Base-by-base conservation (phyloP, 2,888 invertebrate genomes). In the Dynastes hyllus region DNA sequence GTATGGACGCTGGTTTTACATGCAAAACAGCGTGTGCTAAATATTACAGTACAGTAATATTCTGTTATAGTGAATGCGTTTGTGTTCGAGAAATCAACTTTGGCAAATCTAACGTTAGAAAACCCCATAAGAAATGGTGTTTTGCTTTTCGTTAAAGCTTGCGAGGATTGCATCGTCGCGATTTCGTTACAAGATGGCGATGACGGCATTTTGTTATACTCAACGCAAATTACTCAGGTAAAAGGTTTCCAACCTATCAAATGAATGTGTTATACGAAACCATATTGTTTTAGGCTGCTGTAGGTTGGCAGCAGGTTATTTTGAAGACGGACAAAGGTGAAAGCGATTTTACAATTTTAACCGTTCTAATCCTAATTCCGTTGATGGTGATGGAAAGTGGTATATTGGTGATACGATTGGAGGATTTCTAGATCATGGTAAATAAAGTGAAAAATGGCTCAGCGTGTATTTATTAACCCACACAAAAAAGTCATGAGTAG, bases 101-200 rank as follows among this genome's bases (percentile, higher is more conserved):
- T 3, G 27, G 63, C 63, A 27, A 27, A 63, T 0, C 11, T 63
- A 11, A 32, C 8, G 5, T 3, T 63, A 40, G 0, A 40, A 29
- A 32, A 6, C 2, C 29, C 2, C 63, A 1, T 0, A 63, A 27
- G 40, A 63, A 27, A 27, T 5, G 16, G n/a, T 9, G 11, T 63
- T 27, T 2, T 13, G 11, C 11, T 63, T 27, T 63, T 63, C 29
- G 63, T 63, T 4, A 63, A 63, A 63, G 29, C 63, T 63, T 63
- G 63, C 32, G 29, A 63, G 29, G 29, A 63, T 29, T 63, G 63
- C 63, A 32, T 27, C 11, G 29, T 63, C 9, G 9, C 3, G 11
- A 63, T 63, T 32, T 8, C 3, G 4, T 27, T 32, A 13, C 27
- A 9, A 27, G 29, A 63, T 11, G 2, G 0, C 40, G 1, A 11